phyloP scores from a whole-genome alignment of 2,888 invertebrate species.

The Heliconius erato region DNA sequence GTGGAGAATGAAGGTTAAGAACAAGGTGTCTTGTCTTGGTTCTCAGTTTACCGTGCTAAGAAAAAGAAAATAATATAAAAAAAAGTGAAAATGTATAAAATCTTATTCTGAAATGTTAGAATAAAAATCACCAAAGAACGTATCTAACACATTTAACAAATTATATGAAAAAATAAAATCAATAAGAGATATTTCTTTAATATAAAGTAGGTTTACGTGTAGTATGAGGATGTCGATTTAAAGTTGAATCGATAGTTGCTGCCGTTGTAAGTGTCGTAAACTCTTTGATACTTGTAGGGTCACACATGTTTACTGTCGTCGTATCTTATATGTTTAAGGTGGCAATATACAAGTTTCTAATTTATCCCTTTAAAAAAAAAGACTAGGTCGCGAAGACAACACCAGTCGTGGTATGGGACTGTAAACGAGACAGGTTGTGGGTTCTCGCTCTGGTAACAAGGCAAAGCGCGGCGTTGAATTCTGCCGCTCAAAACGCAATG shows the following conservation, averaged over 20 bases:
- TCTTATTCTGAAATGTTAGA: neutral
- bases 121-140: neutral
- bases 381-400: too few relatives aligned
- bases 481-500: too few relatives aligned
- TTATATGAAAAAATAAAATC: neutral
- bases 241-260: slow-evolving; percentile 37
- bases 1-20: too few relatives aligned
- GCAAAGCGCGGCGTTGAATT: too few relatives aligned
- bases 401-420: too few relatives aligned
- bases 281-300: neutral
- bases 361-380: neutral
- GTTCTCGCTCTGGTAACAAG: too few relatives aligned
- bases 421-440: too few relatives aligned
- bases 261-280: neutral
- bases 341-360: neutral
- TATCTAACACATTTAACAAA: neutral
- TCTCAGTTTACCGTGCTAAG: too few relatives aligned
- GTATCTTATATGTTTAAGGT: neutral
- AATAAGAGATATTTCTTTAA: slow-evolving; percentile 36
- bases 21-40: too few relatives aligned
- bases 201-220: slow-evolving; percentile 56
- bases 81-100: neutral
- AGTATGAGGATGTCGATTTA: slow-evolving; percentile 59
- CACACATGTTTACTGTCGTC: neutral
- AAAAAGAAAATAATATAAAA: too few relatives aligned